phyloP scores from a whole-genome alignment of 2,888 invertebrate species.

The Steinernema hermaphroditum region DNA sequence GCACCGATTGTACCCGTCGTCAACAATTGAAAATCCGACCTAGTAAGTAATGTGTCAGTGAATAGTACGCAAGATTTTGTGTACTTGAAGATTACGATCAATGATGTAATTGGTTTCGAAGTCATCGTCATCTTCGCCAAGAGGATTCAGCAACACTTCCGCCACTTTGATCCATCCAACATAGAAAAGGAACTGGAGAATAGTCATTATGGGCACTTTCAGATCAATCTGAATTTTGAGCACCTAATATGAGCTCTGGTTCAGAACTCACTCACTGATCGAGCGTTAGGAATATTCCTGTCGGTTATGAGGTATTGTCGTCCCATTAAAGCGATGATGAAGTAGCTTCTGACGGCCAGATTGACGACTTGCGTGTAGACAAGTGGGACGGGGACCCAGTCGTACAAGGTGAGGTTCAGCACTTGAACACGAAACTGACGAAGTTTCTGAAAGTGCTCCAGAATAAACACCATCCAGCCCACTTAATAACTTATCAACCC shows the following conservation, averaged over 20 bases:
- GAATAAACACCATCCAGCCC: too few relatives aligned
- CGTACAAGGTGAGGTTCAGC: conserved; percentile 57
- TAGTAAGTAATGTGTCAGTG: conserved; percentile 36
- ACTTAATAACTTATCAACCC: too few relatives aligned
- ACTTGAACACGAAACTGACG: conserved; percentile 58
- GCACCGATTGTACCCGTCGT: conserved; percentile 52
- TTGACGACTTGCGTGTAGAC: conserved; percentile 60
- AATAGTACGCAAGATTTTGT: not conserved
- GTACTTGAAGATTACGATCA: conserved; percentile 57
- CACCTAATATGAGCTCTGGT: not conserved
- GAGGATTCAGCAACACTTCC: conserved; percentile 58
- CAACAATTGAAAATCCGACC: conserved; percentile 60
- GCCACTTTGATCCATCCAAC: conserved; percentile 64
- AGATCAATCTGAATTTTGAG: conserved; percentile 51
- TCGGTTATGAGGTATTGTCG: conserved; percentile 52
- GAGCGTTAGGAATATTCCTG: conserved; percentile 32
- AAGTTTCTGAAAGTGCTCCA: conserved; percentile 54
- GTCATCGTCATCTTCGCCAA: conserved; percentile 60
- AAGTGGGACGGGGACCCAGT: conserved; percentile 61
- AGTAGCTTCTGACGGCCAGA: conserved; percentile 58
- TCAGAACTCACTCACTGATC: conserved; percentile 30
- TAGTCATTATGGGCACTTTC: conserved; percentile 62
- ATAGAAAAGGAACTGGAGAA: conserved; percentile 62
- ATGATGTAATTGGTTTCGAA: conserved; percentile 63
- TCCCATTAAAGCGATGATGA: conserved; percentile 57